Conservation (phyloP, 92 coral and sea anemone genomes). For the Epizoanthus scotinus region DNA sequence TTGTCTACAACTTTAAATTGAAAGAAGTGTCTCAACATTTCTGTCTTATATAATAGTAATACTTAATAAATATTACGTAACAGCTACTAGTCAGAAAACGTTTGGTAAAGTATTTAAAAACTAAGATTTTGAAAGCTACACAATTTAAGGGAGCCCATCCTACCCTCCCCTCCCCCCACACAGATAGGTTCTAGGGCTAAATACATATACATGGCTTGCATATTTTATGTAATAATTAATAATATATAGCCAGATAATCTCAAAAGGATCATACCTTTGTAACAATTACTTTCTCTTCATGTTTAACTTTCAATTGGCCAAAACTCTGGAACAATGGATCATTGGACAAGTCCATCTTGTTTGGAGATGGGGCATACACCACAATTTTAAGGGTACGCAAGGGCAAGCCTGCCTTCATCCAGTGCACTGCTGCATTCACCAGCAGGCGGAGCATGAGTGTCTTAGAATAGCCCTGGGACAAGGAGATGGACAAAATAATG, state of each 20-base stretch:
- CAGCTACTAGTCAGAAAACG: too few species aligned
- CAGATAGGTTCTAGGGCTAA: too few species aligned
- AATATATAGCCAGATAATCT: too few species aligned
- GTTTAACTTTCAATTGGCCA: constrained; percentile 62
- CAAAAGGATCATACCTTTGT: not conserved
- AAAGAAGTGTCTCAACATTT: too few species aligned
- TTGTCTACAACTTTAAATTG: too few species aligned
- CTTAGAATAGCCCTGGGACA: constrained; percentile 72
- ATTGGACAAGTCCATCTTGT: constrained; percentile 48
- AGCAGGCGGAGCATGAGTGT: constrained; percentile 69
- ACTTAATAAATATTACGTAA: too few species aligned
- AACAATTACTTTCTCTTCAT: constrained; percentile 59
- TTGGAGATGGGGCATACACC: constrained; percentile 70
- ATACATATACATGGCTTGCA: too few species aligned
- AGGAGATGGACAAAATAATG: not conserved
- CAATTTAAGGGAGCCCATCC: too few species aligned
- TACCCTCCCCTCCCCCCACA: too few species aligned
- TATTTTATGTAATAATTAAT: too few species aligned
- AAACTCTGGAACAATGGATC: constrained; percentile 67
- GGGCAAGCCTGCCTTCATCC: constrained; percentile 92
- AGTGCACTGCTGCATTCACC: constrained; percentile 82
- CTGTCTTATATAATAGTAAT: not conserved
- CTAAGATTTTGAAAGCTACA: too few species aligned
- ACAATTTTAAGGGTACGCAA: constrained; percentile 85
- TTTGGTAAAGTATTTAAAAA: too few species aligned